Conservation (phyloP, 2,113 vertebrate species). For the Empidonax alnorum region DNA sequence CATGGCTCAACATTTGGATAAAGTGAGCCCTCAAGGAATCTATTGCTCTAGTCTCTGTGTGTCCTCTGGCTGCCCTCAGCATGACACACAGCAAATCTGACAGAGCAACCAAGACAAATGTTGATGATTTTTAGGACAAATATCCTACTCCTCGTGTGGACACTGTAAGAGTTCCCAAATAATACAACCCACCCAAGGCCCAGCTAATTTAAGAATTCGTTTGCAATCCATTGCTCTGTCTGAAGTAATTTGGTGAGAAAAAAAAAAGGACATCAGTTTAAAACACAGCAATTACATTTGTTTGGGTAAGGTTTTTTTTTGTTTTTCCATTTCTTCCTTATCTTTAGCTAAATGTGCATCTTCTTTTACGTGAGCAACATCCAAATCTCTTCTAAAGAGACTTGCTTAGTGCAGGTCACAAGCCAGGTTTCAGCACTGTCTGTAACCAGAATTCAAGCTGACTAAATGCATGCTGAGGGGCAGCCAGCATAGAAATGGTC, state of each 20-base stretch:
- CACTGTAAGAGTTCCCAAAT: not conserved
- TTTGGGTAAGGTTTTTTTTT: not conserved
- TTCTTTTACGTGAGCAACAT: not conserved
- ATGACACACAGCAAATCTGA: not conserved
- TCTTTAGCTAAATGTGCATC: not conserved
- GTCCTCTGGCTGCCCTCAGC: slow-evolving; percentile 33
- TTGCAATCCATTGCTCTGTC: not conserved
- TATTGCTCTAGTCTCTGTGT: not conserved
- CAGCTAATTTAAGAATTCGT: not conserved
- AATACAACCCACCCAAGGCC: not conserved
- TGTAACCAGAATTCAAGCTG: slow-evolving; percentile 14
- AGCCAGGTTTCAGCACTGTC: not conserved
- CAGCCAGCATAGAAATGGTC: not conserved
- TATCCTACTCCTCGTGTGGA: not conserved
- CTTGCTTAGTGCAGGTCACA: not conserved
- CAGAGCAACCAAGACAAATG: not conserved
- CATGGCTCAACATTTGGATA: not conserved
- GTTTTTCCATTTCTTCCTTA: not conserved
- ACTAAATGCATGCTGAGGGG: not conserved
- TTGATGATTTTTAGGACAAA: slow-evolving; percentile 4
- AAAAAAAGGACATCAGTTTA: not conserved
- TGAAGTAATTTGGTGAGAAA: not conserved
- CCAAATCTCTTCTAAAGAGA: not conserved
- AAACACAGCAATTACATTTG: not conserved
- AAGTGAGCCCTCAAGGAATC: not conserved